These are phyloP conservation scores for Eleutherodactylus coqui DNA, from an alignment of 2,797 vertebrate species.

Conservation along the genomic window DNA sequence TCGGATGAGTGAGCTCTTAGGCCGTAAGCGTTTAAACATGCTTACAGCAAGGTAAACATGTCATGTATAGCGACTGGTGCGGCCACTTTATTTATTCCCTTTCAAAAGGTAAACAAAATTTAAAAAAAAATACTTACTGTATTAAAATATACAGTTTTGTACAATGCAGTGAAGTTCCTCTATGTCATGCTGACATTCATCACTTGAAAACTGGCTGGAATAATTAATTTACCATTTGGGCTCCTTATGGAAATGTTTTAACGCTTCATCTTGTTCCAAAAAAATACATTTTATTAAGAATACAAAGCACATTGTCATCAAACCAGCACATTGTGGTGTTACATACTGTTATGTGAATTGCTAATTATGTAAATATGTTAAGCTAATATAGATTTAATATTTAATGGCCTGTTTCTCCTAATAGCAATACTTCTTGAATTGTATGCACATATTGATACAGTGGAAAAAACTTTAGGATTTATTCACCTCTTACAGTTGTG, in stretches of 20 bases:
- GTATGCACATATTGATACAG: too few species aligned
- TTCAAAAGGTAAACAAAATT: too few species aligned
- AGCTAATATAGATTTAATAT: not conserved
- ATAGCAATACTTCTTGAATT: too few species aligned
- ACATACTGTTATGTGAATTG: not conserved
- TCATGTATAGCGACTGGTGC: too few species aligned
- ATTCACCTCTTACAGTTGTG: too few species aligned
- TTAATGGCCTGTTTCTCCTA: too few species aligned
- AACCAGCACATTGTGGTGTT: not conserved
- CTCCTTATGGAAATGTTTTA: conserved; percentile 16
- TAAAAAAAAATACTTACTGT: not conserved
- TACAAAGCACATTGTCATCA: not conserved
- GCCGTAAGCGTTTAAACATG: too few species aligned
- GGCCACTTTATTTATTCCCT: too few species aligned
- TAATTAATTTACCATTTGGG: conserved; percentile 14
- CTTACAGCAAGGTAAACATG: too few species aligned
- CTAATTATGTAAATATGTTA: not conserved
- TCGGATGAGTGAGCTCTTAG: too few species aligned
- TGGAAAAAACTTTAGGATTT: too few species aligned
- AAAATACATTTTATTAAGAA: not conserved
- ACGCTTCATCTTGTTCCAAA: conserved; percentile 17
- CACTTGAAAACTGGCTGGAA: not conserved
- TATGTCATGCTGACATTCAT: not conserved
- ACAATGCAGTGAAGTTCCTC: not conserved
- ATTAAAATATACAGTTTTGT: not conserved